phyloP scores from a whole-genome alignment of 2,888 invertebrate genomes.

The Trissolcus japonicus region DNA sequence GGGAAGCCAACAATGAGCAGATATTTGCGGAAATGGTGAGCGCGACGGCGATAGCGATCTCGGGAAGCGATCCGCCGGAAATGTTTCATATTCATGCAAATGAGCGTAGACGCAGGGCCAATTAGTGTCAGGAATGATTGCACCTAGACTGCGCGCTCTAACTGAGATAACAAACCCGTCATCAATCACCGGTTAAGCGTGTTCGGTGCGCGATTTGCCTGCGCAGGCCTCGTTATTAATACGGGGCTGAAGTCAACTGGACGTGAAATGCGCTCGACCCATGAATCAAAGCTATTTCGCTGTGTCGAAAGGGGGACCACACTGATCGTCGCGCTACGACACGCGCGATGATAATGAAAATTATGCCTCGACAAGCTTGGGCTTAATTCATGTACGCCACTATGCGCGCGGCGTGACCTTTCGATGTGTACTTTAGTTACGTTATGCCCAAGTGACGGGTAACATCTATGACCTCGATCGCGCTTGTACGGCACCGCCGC shows the following conservation, averaged over 20 bases:
- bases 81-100: slow-evolving; percentile 23
- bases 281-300: slow-evolving; percentile 41
- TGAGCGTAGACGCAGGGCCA: not conserved
- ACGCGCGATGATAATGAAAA: slow-evolving; percentile 70
- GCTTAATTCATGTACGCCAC: slow-evolving; percentile 59
- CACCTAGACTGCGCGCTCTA: slow-evolving; percentile 4
- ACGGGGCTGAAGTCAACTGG: slow-evolving; percentile 32
- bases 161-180: slow-evolving; percentile 24
- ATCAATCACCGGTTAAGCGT: slow-evolving; percentile 34
- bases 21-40: slow-evolving; percentile 25
- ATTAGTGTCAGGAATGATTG: slow-evolving; percentile 17
- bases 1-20: slow-evolving; percentile 22
- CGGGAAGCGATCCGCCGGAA: not conserved
- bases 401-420: slow-evolving; percentile 58
- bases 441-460: slow-evolving; percentile 62
- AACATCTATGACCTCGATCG: slow-evolving; percentile 65
- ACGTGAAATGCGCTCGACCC: slow-evolving; percentile 35
- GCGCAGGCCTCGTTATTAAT: slow-evolving; percentile 31
- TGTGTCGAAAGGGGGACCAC: slow-evolving; percentile 37
- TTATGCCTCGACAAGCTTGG: slow-evolving; percentile 51
- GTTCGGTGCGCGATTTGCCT: slow-evolving; percentile 23
- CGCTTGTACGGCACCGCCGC: slow-evolving; percentile 56
- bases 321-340: slow-evolving; percentile 68
- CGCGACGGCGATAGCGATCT: slow-evolving; percentile 7
- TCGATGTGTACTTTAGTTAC: slow-evolving; percentile 59